Base-by-base conservation (phyloP, 2,113 vertebrate genomes). In the Galbula dea region DNA sequence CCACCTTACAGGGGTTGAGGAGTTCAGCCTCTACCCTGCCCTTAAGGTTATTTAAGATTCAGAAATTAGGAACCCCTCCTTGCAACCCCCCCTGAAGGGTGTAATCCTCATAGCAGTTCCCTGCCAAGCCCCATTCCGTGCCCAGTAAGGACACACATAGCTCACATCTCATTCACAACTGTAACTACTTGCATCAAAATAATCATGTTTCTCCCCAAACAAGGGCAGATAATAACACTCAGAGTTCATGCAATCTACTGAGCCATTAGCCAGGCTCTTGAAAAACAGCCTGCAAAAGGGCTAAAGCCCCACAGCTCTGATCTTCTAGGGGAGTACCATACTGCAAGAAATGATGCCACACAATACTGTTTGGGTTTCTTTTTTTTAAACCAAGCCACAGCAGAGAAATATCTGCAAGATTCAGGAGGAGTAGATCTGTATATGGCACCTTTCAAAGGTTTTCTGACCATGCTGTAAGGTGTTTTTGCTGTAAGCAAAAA, bases 261-360 rank as follows among this genome's bases (percentile, higher is more conserved):
- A 76, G 10, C 16, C 32, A 21, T 12, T 61, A 88, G 21, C 15
- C 46, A 67, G 29, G 36, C 52, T 77, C 58, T 2, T 2, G 75
- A 54, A 76, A 66, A 81, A 24, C n/a, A 71, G 10, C 18, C 22
- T 30, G 22, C n/a, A n/a, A 72, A 71, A 22, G 29, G 26, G 41
- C 46, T 66, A 73, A 95, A 93, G 54, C 24, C 27, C 62, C n/a
- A 58, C 54, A 80, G 22, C 11, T 85, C 78, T 85, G 45, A 65
- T 77, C 83, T 14, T 79, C 78, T 91, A 79, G 72, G 75, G 58
- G 93, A 93, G 85, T 55, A 73, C 34, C 73, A 5, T 68, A 34
- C 15, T 54, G 21, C 85, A 88, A 85, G 91, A 96, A 96, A 88
- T 46, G 23, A 13, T 49, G 59, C 34, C 32, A 73, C 41, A 22